Evolutionary conservation across 2,113 vertebrate genomes (phyloP).

Genomic region (Cochlearius cochlearius): DNA sequence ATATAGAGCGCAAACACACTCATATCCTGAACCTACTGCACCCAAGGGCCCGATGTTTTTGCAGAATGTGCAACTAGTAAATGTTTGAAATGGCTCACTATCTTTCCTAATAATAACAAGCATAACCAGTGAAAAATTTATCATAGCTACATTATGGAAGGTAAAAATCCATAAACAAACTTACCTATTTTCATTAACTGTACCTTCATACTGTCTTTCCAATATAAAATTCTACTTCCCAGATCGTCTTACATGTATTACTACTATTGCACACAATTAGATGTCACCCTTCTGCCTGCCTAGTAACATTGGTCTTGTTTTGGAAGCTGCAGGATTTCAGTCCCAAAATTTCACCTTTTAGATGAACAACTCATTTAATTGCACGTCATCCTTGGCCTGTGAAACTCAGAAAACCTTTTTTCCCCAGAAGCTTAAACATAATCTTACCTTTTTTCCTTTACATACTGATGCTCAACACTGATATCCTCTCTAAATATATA

Average conservation of each 20-base stretch:
- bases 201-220: background rate
- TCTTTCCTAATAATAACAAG: background rate
- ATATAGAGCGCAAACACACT: background rate
- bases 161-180: background rate
- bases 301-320: background rate
- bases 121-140: background rate
- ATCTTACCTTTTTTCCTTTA: background rate
- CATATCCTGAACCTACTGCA: background rate
- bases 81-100: background rate
- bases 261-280: background rate
- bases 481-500: background rate
- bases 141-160: background rate
- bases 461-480: background rate
- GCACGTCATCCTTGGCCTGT: background rate
- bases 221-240: background rate
- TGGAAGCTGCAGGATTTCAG: background rate
- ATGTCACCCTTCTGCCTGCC: background rate
- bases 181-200: background rate
- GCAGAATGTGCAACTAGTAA: background rate
- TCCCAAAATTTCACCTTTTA: background rate
- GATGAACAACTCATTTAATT: background rate
- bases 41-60: slow-evolving; percentile 3
- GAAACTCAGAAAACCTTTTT: background rate
- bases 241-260: background rate
- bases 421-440: background rate